Base-by-base conservation (phyloP, 92 coral and sea anemone genomes). In the Phenganax marumi region DNA sequence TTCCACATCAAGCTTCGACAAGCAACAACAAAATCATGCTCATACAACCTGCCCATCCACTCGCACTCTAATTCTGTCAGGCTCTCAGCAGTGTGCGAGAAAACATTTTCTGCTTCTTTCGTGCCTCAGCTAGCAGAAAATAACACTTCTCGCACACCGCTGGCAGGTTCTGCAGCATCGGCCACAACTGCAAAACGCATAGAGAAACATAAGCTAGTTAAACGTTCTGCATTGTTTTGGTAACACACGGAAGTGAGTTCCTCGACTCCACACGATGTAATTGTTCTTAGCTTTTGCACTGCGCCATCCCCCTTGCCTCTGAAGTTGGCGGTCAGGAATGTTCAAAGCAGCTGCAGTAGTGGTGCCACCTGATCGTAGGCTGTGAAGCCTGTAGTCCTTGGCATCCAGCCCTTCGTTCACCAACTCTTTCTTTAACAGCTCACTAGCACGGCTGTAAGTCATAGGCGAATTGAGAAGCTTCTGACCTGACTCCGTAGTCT, bases 221-320 rank as follows among this genome's bases (percentile, higher is more conserved):
- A 8, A 23, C 65, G 14, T 18, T 58, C 23, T 58, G 80, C 43
- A 81, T 71, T 63, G 75, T 57, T 76, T 75, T 75, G 25, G 86
- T 81, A 70, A 50, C 90, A 26, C 52, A 57, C 14, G 77, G 83
- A 43, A 80, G 71, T 0, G 91, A 84, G 26, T 73, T 81, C 55
- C 73, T 8, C 1, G 88, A 79, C 68, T 88, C 81, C 52, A 78
- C 18, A 26, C n/a, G n/a, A 74, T 56, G 52, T 88, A 84, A 19
- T 78, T 77, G 72, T 76, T 82, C 80, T 25, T 76, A 12, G 84
- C 84, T 66, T 61, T 57, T 5, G 48, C 87, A 50, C 87, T 87
- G 23, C 53, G 83, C 90, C 85, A 87, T 68, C 85, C 90, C 16
- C 87, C 87, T 56, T 87, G 90, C 66, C 85, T 55, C 84, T 76